A percentile compares a stretch with the other conserved stretches of the same genome.
phyloP scores from a whole-genome alignment of 2,797 vertebrate genomes.

The Leuciscus waleckii region DNA sequence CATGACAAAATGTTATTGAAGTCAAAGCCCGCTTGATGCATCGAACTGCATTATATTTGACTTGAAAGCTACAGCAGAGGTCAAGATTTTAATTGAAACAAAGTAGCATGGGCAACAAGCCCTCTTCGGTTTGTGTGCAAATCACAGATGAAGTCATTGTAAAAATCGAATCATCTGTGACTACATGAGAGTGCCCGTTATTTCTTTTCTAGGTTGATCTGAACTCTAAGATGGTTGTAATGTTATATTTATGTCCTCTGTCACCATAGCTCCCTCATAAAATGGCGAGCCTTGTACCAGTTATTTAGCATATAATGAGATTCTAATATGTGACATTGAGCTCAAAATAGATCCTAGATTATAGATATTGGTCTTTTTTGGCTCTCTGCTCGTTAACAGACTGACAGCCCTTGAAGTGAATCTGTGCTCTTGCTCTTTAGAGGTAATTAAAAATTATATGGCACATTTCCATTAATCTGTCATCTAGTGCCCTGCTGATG shows the following conservation, averaged over 20 bases:
- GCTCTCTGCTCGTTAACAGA: slow-evolving; percentile 62
- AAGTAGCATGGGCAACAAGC: background rate
- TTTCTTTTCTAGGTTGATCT: slow-evolving; percentile 5
- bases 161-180: background rate
- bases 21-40: background rate
- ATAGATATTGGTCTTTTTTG: slow-evolving; percentile 51
- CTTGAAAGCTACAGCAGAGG: background rate
- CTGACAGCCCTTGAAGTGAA: slow-evolving; percentile 66
- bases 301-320: slow-evolving; percentile 38
- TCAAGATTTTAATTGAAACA: background rate
- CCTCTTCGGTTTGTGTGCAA: background rate
- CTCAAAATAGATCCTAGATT: slow-evolving; percentile 46
- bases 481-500: slow-evolving; percentile 71
- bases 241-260: slow-evolving; percentile 29
- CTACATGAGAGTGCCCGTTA: background rate
- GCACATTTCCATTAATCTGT: slow-evolving; percentile 77
- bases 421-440: slow-evolving; percentile 58
- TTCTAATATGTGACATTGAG: slow-evolving; percentile 44
- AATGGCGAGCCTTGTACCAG: slow-evolving; percentile 12
- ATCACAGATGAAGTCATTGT: slow-evolving; percentile 9
- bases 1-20: background rate
- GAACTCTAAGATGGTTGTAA: slow-evolving; percentile 22
- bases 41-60: background rate
- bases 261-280: slow-evolving; percentile 13
- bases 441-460: slow-evolving; percentile 80